Conservation (phyloP, 2,888 invertebrate species). For the Cantharis nigra region DNA sequence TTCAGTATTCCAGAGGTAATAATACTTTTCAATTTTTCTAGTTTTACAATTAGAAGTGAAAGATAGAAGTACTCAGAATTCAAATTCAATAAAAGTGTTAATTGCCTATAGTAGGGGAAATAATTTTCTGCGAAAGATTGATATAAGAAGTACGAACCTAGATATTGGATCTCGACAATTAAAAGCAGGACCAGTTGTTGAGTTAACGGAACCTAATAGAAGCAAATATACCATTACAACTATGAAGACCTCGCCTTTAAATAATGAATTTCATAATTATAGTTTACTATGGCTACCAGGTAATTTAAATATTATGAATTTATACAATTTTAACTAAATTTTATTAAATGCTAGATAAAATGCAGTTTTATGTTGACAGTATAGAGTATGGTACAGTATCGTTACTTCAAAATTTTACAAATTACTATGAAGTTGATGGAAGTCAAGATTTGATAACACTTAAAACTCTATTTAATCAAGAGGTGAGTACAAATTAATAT, state of each 20-base stretch:
- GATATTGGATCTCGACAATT: constrained; percentile 54
- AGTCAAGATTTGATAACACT: neutral
- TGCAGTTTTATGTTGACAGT: constrained; percentile 52
- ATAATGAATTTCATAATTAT: constrained; percentile 67
- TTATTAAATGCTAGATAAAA: constrained; percentile 36
- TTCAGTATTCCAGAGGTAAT: neutral
- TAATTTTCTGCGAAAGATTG: constrained; percentile 43
- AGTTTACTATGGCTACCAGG: constrained; percentile 69
- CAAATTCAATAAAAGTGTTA: constrained; percentile 35
- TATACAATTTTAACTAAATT: neutral
- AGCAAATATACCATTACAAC: constrained; percentile 45
- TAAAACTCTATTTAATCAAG: constrained; percentile 4
- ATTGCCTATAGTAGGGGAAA: constrained; percentile 53
- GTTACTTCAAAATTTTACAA: neutral
- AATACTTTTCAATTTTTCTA: constrained; percentile 31
- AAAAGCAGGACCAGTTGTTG: constrained; percentile 59
- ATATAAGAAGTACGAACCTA: constrained; percentile 33
- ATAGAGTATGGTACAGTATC: constrained; percentile 38
- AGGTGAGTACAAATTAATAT: neutral
- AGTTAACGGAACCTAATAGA: constrained; percentile 49
- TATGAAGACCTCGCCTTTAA: constrained; percentile 51
- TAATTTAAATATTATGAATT: constrained; percentile 35
- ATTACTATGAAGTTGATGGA: neutral
- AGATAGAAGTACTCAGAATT: constrained; percentile 26
- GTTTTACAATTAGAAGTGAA: constrained; percentile 54